Conservation (phyloP, 53 echinoderm and acorn worm genomes). For the Mesocentrotus franciscanus region DNA sequence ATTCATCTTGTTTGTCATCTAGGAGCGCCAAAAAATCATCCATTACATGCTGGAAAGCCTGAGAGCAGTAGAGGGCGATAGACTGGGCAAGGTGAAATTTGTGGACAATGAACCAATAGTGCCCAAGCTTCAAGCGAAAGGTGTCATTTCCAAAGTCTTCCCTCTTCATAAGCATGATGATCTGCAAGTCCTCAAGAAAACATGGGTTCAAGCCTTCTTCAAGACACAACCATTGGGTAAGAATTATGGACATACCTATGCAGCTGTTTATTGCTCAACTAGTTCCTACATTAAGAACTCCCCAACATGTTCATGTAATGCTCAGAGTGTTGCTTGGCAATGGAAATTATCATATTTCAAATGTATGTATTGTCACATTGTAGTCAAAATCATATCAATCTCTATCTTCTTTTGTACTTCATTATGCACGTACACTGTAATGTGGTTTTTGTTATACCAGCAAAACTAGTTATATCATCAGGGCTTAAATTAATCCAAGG, state of each 20-base stretch:
- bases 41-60: constrained; percentile 86
- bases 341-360: too few species aligned
- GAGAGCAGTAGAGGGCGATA: constrained; percentile 81
- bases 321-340: too few species aligned
- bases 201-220: constrained; percentile 91
- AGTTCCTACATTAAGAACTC: not conserved
- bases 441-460: too few species aligned
- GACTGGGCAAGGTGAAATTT: constrained; percentile 84
- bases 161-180: constrained; percentile 91
- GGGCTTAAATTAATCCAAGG: too few species aligned
- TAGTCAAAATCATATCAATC: too few species aligned
- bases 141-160: constrained; percentile 79
- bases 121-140: constrained; percentile 83
- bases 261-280: too few species aligned
- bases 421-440: too few species aligned
- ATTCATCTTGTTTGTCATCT: not conserved
- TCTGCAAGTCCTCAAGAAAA: constrained; percentile 74
- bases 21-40: constrained; percentile 95
- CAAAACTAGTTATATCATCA: too few species aligned
- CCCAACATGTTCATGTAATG: not conserved
- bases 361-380: too few species aligned
- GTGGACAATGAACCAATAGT: constrained; percentile 93
- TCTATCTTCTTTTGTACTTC: too few species aligned
- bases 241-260: not conserved
- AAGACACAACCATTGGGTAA: constrained; percentile 90